These are phyloP conservation scores for Buphagus erythrorhynchus DNA, from an alignment of 2,797 vertebrate species.

Conservation along the genomic window DNA sequence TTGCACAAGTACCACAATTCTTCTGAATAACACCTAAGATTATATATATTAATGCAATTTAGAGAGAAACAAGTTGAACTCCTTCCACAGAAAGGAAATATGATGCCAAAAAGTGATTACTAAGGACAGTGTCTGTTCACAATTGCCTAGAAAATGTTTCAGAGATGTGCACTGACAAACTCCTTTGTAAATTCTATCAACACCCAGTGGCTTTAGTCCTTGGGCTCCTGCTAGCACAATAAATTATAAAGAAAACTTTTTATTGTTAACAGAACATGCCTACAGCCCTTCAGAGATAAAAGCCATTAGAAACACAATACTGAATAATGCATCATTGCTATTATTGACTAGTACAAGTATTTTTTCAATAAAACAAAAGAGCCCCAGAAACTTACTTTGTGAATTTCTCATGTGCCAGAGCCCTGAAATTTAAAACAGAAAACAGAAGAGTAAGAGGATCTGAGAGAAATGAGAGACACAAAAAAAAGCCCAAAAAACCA, in stretches of 20 bases:
- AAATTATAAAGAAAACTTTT: slow-evolving; percentile 13
- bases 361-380: slow-evolving; percentile 20
- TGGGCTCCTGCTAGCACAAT: neutral
- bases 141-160: neutral
- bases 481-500: neutral
- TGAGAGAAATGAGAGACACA: neutral
- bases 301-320: neutral
- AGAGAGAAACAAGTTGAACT: neutral
- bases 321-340: neutral
- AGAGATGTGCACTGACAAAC: neutral
- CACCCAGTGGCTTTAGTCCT: neutral
- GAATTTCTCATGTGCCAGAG: slow-evolving; percentile 97
- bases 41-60: neutral
- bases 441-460: slow-evolving; percentile 2
- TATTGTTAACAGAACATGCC: slow-evolving; percentile 17
- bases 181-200: neutral
- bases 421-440: slow-evolving; percentile 80
- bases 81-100: neutral
- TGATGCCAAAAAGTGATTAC: neutral
- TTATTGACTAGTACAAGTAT: neutral
- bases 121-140: neutral
- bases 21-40: neutral
- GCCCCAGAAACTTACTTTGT: slow-evolving; percentile 90
- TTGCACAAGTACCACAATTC: neutral
- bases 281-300: neutral